Base-by-base conservation (phyloP, 2,888 invertebrate species). In the Drosophila sordidapex region DNA sequence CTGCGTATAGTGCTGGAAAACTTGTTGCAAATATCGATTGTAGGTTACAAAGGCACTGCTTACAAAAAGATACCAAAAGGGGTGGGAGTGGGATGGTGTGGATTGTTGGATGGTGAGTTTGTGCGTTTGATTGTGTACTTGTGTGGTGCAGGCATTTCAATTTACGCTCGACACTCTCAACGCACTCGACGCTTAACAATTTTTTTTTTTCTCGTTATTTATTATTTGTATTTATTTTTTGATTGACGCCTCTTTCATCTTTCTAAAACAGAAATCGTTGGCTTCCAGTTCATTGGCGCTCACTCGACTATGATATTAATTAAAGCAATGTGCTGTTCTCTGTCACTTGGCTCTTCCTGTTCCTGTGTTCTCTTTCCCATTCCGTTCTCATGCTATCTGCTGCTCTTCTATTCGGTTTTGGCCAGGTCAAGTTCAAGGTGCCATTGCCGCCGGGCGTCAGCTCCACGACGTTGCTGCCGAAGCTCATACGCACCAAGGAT, bases 401-500 rank as follows among this genome's bases (percentile, higher is more conserved):
- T 56, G 8, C 21, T 51, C 15, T 25, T 49, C 36, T 29, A 31
- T 38, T 27, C 27, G 36, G 25, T 52, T 84, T 90, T 64, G 54
- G 53, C 33, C 84, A 92, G 93, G 91, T 93, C 87, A 93, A 93
- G 90, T 91, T 93, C 80, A 92, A 91, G 88, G 87, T 93, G 83
- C 93, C 93, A 71, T 88, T 92, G 84, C 93, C 93, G 60, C 92
- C 93, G 66, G 93, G 93, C 68, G 93, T 93, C 65, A 92, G 92
- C 63, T 91, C 91, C 61, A 95, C 96, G 90, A 96, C 96, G 83
- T 94, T 97, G 76, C 96, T 97, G 93, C 96, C 96, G 66, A 97
- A 97, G 93, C 94, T 97, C 77, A 97, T 97, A 91, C 95, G 97
- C 73, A 97, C 97, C 76, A 97, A 97, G 92, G 96, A 97, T 83